Base-by-base conservation (phyloP, 2,888 invertebrate genomes). In the Xanthia togata region DNA sequence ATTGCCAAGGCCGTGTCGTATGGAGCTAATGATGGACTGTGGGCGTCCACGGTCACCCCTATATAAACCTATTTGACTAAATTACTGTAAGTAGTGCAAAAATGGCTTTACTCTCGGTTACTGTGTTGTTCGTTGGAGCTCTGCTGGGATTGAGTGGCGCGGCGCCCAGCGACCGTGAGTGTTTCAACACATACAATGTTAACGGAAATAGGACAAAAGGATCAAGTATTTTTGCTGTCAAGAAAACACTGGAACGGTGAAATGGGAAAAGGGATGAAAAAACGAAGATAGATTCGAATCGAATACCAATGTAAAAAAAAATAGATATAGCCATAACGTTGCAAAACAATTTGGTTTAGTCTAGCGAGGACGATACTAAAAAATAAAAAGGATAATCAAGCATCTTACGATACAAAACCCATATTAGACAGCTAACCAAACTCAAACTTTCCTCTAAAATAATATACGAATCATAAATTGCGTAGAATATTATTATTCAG, bases 41-140 rank as follows among this genome's bases (percentile, higher is more conserved):
- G 94, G 96, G 96, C 93, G 93, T 92, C 86, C 93, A 94, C 90
- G 93, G 94, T 90, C 94, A 90, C 82, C 86, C 85, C 89, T 95
- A 96, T 96, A 96, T 95, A 95, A 93, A 92, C 93, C 93, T 88
- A 92, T 89, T 93, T 89, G 87, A 85, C 91, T 90, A 90, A 90
- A 93, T 90, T 87, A 88, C 88, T 89, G 90, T 90, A 93, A 90
- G 90, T 91, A 93, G 93, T 93, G 89, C 88, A 89, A 89, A 90
- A 88, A 96, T 96, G 96, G 89, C 89, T 86, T 88, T 87, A 82
- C 87, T 91, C 80, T 90, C 87, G 83, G 89, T 92, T 81, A 90
- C 90, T 85, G 90, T 95, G 92, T 90, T 87, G 77, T 83, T 85
- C n/a, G 81, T 85, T 76, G 86, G 85, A 85, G 93, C 73, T 85